Base-by-base conservation (phyloP, 2,113 vertebrate species). In the Herpailurus yagouaroundi region DNA sequence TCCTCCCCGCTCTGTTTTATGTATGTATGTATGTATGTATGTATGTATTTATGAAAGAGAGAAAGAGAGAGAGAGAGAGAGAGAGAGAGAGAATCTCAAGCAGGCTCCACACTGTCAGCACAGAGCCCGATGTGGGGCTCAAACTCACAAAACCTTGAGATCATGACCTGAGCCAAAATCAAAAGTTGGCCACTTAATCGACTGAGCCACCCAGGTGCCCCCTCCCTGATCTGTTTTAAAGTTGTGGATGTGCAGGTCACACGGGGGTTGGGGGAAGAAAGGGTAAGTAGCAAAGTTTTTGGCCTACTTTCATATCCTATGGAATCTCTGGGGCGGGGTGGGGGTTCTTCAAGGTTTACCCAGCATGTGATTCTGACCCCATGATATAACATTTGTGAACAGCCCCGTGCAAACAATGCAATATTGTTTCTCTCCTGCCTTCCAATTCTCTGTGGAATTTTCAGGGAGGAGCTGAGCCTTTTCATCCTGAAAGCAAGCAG, bases 321-420 rank as follows among this genome's bases (percentile, higher is more conserved):
- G 57, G 69, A 87, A 92, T 80, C 94, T 89, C 82, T 23, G 57
- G 21, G 21, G 57, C 0, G 16, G 4, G 52, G 16, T 3, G 57
- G 57, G 8, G 57, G 7, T 60, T 76, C 69, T 80, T 94, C 60
- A 71, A 63, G 66, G 11, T 92, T 95, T 90, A 92, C 55, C 74
- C 57, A 50, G 52, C 15, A 27, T 92, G 96, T 77, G 94, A 96
- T 36, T 89, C 66, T 36, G 85, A 95, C 63, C 88, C 89, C 45
- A 7, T 19, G 55, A 41, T 71, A 50, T 4, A 95, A 95, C 81
- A 68, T 82, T 57, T 83, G 86, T 29, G 73, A 95, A 69, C 45
- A 79, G 82, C 45, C 94, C 71, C 73, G 45, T 82, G 68, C 66
- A 94, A 79, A 89, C 80, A 97, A 33, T 88, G 60, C 55, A 52